Conservation (phyloP, 1,140 invertebrate species). For the Nephotettix cincticeps region DNA sequence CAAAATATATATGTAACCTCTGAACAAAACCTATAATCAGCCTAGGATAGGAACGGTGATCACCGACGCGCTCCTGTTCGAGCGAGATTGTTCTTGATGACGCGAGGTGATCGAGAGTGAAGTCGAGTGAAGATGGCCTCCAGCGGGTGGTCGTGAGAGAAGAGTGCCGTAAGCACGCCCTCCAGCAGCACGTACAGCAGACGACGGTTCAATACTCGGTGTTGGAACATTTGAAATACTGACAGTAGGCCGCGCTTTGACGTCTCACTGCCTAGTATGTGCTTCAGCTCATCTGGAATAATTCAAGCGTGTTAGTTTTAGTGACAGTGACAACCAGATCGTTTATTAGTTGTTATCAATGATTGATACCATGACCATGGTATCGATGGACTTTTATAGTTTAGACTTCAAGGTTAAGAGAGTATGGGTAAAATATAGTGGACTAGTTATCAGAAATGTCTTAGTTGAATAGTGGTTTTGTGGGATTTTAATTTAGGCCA, state of each 20-base stretch:
- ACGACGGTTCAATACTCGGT: constrained; percentile 79
- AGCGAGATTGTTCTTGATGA: constrained; percentile 6
- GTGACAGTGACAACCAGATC: too few relatives aligned
- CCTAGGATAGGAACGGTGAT: constrained; percentile 6
- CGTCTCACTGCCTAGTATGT: constrained; percentile 89
- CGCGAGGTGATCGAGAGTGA: constrained; percentile 26
- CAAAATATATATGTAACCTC: neutral
- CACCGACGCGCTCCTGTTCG: neutral
- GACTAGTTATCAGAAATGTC: too few relatives aligned
- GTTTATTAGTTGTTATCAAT: too few relatives aligned
- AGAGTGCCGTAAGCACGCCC: constrained; percentile 71
- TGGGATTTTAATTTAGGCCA: too few relatives aligned
- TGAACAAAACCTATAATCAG: neutral
- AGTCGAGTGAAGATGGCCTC: constrained; percentile 23
- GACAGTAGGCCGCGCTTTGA: constrained; percentile 82
- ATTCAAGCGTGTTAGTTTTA: too few relatives aligned
- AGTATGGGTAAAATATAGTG: too few relatives aligned
- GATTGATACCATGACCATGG: too few relatives aligned
- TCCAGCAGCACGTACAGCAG: constrained; percentile 87
- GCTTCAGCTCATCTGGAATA: constrained; percentile 81
- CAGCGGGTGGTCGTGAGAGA: constrained; percentile 44
- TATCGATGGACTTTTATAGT: too few relatives aligned
- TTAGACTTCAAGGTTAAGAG: too few relatives aligned
- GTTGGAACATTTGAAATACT: constrained; percentile 87
- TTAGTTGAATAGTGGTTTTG: too few relatives aligned